phyloP scores from a whole-genome alignment of 2,888 invertebrate species.

The Caenorhabditis becei region DNA sequence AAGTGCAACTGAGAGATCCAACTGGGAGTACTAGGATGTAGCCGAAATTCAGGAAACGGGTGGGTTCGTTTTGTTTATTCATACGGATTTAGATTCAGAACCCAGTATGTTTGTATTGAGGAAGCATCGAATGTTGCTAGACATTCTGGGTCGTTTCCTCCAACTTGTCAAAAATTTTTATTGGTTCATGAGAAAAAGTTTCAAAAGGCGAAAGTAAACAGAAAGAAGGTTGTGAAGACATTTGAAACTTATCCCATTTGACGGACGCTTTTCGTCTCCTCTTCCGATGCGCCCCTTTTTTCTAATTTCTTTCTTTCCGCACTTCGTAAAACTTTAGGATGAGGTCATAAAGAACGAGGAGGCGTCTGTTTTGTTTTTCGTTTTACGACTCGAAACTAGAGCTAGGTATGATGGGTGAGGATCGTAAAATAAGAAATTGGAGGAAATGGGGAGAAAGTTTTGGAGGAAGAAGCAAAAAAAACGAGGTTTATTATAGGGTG shows the following conservation, averaged over 20 bases:
- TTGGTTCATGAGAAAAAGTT: conserved; percentile 42
- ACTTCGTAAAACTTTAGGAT: conserved; percentile 50
- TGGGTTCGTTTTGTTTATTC: conserved; percentile 37
- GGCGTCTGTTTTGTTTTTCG: conserved; percentile 10
- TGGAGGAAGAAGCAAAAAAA: background rate
- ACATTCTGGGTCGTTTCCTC: background rate
- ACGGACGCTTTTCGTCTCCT: conserved; percentile 18
- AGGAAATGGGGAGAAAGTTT: background rate
- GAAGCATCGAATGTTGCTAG: conserved; percentile 14
- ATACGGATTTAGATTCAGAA: conserved; percentile 40
- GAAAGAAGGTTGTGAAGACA: conserved; percentile 19
- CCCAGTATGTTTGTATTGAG: conserved; percentile 50
- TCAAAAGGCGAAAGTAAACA: conserved; percentile 53
- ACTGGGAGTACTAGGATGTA: conserved; percentile 2
- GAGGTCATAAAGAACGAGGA: conserved; percentile 48
- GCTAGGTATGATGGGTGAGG: conserved; percentile 19
- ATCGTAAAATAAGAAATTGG: conserved; percentile 7
- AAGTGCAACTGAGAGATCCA: background rate
- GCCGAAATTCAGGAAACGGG: conserved; percentile 2
- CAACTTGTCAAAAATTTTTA: conserved; percentile 57
- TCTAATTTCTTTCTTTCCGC: conserved; percentile 49
- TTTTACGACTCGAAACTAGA: conserved; percentile 37
- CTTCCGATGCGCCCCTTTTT: conserved; percentile 9
- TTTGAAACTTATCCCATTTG: conserved; percentile 24
- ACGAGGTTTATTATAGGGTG: background rate